These are phyloP conservation scores for Melanocharis versteri DNA, from an alignment of 2,113 vertebrate genomes.

Conservation along the genomic window DNA sequence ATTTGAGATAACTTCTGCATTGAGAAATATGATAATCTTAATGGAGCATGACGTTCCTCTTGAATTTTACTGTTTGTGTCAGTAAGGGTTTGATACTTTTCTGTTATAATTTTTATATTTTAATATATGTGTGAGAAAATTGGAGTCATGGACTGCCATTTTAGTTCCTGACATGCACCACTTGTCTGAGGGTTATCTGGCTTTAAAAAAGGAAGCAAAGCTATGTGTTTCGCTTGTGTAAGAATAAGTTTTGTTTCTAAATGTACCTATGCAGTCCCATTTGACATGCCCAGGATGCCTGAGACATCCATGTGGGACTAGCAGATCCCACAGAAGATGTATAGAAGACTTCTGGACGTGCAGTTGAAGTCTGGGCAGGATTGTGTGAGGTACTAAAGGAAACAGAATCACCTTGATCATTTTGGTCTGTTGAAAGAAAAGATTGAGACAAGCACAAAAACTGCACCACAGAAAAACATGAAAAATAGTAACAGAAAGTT, in stretches of 20 bases:
- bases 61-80: not conserved
- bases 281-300: not conserved
- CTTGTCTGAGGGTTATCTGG: not conserved
- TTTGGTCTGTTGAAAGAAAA: not conserved
- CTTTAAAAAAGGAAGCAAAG: not conserved
- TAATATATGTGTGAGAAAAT: not conserved
- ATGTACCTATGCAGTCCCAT: not conserved
- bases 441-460: not conserved
- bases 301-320: not conserved
- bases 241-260: not conserved
- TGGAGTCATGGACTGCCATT: not conserved
- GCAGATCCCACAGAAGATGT: not conserved
- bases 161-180: not conserved
- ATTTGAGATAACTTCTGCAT: not conserved
- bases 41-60: not conserved
- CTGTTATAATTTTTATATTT: not conserved
- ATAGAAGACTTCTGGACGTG: not conserved
- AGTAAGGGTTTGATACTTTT: not conserved
- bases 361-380: not conserved
- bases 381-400: not conserved
- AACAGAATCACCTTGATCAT: not conserved
- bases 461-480: not conserved
- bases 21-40: not conserved
- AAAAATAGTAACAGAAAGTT: not conserved
- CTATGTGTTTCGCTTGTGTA: not conserved